Conservation (phyloP, 2,888 invertebrate species). For the Dynastes grantii region DNA sequence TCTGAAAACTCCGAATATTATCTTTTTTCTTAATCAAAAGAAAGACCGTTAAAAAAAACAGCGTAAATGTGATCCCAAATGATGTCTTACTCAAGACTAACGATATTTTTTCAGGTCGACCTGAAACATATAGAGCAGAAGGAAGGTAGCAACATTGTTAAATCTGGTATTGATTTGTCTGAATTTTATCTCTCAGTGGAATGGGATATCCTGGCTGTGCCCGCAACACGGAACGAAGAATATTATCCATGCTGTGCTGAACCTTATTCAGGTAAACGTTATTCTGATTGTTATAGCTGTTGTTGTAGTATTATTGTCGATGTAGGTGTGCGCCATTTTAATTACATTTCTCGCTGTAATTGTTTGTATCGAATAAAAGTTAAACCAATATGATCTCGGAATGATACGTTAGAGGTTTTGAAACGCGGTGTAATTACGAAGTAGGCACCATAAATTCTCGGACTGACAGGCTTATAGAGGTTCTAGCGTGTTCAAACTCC, state of each 20-base stretch:
- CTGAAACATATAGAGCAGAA: conserved; percentile 90
- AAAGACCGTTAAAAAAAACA: not conserved
- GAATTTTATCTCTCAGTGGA: conserved; percentile 98
- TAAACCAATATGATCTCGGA: no score
- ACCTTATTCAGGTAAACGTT: conserved; percentile 84
- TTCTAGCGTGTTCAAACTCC: no score
- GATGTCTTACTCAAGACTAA: conserved; percentile 12
- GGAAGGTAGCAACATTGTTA: conserved; percentile 88
- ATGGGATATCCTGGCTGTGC: conserved; percentile 97
- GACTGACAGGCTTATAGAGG: no score
- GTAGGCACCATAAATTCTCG: no score
- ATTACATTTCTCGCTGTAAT: not conserved
- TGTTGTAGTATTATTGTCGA: not conserved
- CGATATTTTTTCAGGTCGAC: conserved; percentile 78
- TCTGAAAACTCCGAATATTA: not conserved
- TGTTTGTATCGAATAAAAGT: no score
- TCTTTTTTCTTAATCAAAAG: not conserved
- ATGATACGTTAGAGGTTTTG: no score
- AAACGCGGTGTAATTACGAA: no score
- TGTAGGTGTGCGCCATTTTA: not conserved
- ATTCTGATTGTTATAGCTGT: not conserved
- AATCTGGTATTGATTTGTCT: conserved; percentile 91
- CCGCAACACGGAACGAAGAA: conserved; percentile 92
- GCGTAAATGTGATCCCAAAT: conserved; percentile 9
- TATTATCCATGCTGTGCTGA: conserved; percentile 92